Conservation (phyloP, 2,113 vertebrate genomes). For the Eira barbara region DNA sequence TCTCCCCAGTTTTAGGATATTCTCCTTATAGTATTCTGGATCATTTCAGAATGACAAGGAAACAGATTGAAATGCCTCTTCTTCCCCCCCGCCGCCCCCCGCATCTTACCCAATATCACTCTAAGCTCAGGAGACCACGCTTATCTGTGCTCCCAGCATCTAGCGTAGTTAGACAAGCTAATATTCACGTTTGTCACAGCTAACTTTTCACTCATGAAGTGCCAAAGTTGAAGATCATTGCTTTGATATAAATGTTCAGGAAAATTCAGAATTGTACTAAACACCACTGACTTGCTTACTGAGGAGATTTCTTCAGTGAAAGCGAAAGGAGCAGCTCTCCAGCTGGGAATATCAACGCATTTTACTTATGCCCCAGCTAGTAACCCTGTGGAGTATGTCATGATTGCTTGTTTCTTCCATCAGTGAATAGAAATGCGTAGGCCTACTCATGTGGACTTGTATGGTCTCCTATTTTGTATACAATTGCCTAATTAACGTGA, state of each 20-base stretch:
- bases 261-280: background rate
- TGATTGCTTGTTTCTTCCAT: background rate
- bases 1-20: background rate
- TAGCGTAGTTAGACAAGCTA: background rate
- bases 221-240: background rate
- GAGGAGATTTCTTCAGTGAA: background rate
- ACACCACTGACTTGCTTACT: background rate
- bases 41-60: slow-evolving; percentile 32
- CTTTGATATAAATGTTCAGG: background rate
- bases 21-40: background rate
- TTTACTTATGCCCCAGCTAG: background rate
- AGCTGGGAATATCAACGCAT: background rate
- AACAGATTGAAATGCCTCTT: background rate
- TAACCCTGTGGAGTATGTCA: background rate
- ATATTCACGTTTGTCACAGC: background rate
- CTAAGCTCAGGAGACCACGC: background rate
- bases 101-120: background rate
- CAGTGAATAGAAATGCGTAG: background rate
- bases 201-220: background rate
- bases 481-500: background rate
- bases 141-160: background rate
- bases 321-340: background rate
- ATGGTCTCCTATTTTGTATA: background rate
- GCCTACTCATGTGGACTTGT: background rate
- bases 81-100: background rate